These are phyloP conservation scores for Petromus typicus DNA, from an alignment of 2,113 vertebrate genomes.

Conservation along the genomic window DNA sequence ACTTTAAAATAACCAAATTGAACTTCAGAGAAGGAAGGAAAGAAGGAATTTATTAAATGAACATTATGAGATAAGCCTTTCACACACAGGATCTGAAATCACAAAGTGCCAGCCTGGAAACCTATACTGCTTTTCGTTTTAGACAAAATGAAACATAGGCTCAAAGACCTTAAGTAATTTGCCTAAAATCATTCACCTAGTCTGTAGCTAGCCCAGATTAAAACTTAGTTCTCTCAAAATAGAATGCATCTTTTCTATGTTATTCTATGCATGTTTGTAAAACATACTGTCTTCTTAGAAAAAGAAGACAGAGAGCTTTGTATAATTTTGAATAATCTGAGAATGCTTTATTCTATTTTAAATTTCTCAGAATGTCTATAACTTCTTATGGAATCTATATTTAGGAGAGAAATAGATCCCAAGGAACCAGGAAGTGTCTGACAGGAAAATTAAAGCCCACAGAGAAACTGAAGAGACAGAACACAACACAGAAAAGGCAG, in stretches of 20 bases:
- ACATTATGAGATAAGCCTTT: background rate
- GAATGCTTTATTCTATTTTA: too few relatives aligned
- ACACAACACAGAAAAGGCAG: background rate
- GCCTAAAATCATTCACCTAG: background rate
- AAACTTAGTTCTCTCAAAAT: too few relatives aligned
- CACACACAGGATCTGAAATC: background rate
- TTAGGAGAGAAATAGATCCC: too few relatives aligned
- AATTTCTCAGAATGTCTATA: too few relatives aligned
- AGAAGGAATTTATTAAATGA: background rate
- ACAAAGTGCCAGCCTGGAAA: background rate
- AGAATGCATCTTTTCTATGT: too few relatives aligned
- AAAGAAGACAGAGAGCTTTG: too few relatives aligned
- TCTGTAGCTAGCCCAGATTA: background rate
- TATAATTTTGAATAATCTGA: too few relatives aligned
- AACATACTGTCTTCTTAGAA: too few relatives aligned
- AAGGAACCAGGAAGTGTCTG: too few relatives aligned
- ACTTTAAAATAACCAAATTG: background rate
- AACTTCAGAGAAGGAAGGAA: slow-evolving; percentile 13
- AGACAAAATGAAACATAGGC: background rate
- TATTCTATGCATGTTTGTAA: too few relatives aligned
- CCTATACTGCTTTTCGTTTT: background rate
- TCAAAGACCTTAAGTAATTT: background rate
- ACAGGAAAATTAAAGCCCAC: background rate
- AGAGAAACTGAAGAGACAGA: background rate
- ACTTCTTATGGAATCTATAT: too few relatives aligned